Evolutionary conservation across 2,113 vertebrate species (phyloP).

Genomic region (Ploceus nigricollis): DNA sequence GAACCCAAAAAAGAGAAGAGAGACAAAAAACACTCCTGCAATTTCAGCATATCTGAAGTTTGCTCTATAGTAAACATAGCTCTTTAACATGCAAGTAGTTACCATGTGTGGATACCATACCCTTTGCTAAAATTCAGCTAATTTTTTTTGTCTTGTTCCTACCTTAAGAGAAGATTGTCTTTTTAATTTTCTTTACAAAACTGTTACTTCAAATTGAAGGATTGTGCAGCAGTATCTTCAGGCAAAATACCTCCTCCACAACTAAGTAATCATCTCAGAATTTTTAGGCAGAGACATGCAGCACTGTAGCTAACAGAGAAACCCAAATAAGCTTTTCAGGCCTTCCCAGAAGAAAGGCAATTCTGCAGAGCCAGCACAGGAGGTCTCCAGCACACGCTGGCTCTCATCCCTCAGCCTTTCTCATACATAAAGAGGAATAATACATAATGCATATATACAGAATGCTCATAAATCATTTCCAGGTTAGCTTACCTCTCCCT

Average conservation of each 20-base stretch:
- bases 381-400: not conserved
- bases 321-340: not conserved
- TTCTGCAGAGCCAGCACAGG: not conserved
- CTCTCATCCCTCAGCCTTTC: not conserved
- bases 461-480: not conserved
- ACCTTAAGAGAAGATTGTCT: not conserved
- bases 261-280: not conserved
- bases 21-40: not conserved
- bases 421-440: not conserved
- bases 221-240: not conserved
- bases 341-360: not conserved
- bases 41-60: not conserved
- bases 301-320: not conserved
- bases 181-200: not conserved
- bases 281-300: not conserved
- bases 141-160: not conserved
- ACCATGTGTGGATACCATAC: not conserved
- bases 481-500: not conserved
- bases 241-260: not conserved
- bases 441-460: not conserved
- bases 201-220: not conserved
- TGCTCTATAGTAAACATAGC: not conserved
- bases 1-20: fast-evolving
- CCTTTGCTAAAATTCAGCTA: not conserved
- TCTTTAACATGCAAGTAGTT: not conserved